phyloP scores from a whole-genome alignment of 2,888 invertebrate species.

The Dyspetes luteomarginatus region DNA sequence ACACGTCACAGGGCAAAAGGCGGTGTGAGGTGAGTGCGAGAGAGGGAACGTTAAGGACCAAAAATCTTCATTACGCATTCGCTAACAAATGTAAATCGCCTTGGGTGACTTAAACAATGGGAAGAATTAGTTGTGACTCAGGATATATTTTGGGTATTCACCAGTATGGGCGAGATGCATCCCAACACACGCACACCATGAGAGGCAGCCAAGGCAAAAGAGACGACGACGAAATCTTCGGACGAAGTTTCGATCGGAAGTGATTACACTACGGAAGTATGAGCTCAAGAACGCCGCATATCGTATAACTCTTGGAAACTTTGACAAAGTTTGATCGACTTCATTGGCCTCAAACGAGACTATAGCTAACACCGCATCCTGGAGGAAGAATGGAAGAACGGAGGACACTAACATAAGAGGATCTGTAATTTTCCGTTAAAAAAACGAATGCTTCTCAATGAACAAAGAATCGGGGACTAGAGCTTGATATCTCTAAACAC shows the following conservation, averaged over 20 bases:
- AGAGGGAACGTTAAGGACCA: slow-evolving; percentile 64
- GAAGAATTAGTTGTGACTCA: slow-evolving; percentile 35
- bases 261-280: slow-evolving; percentile 18
- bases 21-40: neutral
- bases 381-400: too few relatives aligned
- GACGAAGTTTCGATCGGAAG: slow-evolving; percentile 31
- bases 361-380: too few relatives aligned
- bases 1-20: neutral
- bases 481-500: too few relatives aligned
- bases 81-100: slow-evolving; percentile 79
- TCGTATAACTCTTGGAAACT: slow-evolving; percentile 21
- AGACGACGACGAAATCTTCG: neutral
- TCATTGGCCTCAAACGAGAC: too few relatives aligned
- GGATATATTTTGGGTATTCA: slow-evolving; percentile 40
- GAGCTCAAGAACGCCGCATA: neutral
- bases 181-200: too few relatives aligned
- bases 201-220: neutral
- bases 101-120: slow-evolving; percentile 62
- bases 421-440: too few relatives aligned
- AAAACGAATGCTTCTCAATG: too few relatives aligned
- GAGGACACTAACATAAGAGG: too few relatives aligned
- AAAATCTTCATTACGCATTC: slow-evolving; percentile 78
- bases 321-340: slow-evolving; percentile 6
- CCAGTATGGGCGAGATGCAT: slow-evolving; percentile 33
- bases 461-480: too few relatives aligned